Evolutionary conservation across 2,888 invertebrate genomes (phyloP), one percentile per base, ranked within the genome.

Genomic region (Phortica okadai): DNA sequence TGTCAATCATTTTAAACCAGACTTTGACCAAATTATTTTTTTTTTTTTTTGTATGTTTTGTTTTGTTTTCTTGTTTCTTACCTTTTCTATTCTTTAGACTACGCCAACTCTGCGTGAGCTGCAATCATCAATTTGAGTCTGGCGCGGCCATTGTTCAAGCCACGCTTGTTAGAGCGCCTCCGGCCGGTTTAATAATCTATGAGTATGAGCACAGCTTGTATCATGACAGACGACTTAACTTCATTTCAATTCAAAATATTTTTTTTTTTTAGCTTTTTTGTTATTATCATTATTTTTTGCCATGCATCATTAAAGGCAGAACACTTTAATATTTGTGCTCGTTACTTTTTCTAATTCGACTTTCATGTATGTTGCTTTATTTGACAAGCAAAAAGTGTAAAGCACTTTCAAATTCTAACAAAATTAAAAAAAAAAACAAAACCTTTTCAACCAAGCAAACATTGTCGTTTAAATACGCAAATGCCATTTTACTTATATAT

Each of bases 1-100:
- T 69, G 69, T 50, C 69, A 69, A 7, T 69, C 16, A 69, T 14
- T n/a, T 16, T 6, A 45, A 45, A n/a, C 25, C 69, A 21, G 45
- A 45, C 69, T 69, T 69, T 44, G 6, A 41, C 69, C 25, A 69
- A 21, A 45, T 64, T n/a, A n/a, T n/a, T n/a, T 41, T 62, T 64
- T 64, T 11, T 58, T 6, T 45, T 45, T 10, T 45, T 10, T 45
- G 6, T 45, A 8, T 45, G 6, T 45, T 45, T 50, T 50, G 14
- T 3, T 21, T 50, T 45, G 66, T 5, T 21, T 45, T 67, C 42
- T n/a, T 67, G n/a, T 44, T 62, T 62, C 25, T 16, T 59, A 59
- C n/a, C 25, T 25, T 16, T 4, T 25, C 16, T 62, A 62, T 62
- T 62, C 62, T 25, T 62, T 25, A 25, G 7, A 25, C 62, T 62